Percentiles rank a stretch among this genome's conserved stretches.
phyloP scores from a whole-genome alignment of 1,140 invertebrate genomes.

The Dendroctonus valens region DNA sequence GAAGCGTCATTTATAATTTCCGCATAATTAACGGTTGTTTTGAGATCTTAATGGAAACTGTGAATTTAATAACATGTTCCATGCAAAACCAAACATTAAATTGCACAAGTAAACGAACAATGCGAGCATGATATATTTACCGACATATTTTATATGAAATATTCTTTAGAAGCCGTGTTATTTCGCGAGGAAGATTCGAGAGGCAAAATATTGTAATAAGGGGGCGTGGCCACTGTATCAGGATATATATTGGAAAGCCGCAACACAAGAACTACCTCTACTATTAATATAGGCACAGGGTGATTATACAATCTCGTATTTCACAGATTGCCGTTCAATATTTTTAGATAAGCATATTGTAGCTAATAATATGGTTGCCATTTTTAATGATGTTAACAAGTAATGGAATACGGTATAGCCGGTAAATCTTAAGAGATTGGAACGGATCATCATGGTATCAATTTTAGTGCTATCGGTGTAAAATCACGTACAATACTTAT shows the following conservation, averaged over 20 bases:
- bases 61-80: no score
- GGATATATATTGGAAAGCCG: conserved; percentile 22
- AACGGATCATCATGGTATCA: conserved; percentile 34
- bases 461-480: conserved; percentile 37
- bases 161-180: conserved; percentile 4
- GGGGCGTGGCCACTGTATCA: conserved; percentile 17
- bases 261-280: conserved; percentile 20
- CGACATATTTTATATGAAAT: conserved; percentile 10
- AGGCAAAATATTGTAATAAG: conserved; percentile 25
- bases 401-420: conserved; percentile 28
- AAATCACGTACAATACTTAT: conserved; percentile 37
- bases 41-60: no score
- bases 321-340: conserved; percentile 31
- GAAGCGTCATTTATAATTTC: no score
- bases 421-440: conserved; percentile 26
- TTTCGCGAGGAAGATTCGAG: conserved; percentile 13
- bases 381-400: conserved; percentile 33
- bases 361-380: conserved; percentile 26
- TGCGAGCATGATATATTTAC: conserved; percentile 9
- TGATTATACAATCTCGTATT: conserved; percentile 32
- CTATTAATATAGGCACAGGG: conserved; percentile 29
- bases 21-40: no score
- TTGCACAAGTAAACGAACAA: no score
- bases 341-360: conserved; percentile 31
- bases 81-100: no score